These are phyloP conservation scores for Galerucella nymphaeae DNA, from an alignment of 2,888 invertebrate genomes.

Conservation along the genomic window DNA sequence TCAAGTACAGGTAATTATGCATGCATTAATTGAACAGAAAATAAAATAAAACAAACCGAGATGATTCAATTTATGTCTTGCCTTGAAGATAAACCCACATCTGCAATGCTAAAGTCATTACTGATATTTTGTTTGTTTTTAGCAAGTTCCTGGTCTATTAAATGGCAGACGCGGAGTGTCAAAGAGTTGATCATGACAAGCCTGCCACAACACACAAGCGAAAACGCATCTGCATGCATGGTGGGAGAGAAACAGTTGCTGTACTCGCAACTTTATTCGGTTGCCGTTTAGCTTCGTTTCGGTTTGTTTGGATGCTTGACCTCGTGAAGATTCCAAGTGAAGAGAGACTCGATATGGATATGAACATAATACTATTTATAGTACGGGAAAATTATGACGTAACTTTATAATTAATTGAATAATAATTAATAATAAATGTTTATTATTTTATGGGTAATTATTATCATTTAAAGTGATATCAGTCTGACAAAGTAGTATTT, in stretches of 20 bases:
- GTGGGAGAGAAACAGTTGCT: slow-evolving; percentile 42
- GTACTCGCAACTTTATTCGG: not conserved
- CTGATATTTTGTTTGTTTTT: not conserved
- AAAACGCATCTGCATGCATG: slow-evolving; percentile 12
- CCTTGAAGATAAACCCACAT: too few species aligned
- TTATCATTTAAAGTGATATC: too few species aligned
- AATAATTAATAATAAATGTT: too few species aligned
- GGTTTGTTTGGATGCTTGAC: slow-evolving; percentile 47
- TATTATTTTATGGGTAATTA: too few species aligned
- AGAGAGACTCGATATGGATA: slow-evolving; percentile 57
- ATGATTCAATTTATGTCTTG: too few species aligned
- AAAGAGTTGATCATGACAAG: slow-evolving; percentile 57
- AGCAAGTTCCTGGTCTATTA: slow-evolving; percentile 13
- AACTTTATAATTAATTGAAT: not conserved
- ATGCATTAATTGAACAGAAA: too few species aligned
- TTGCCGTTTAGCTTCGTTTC: slow-evolving; percentile 8
- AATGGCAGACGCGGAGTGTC: slow-evolving; percentile 27
- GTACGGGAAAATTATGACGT: slow-evolving; percentile 38
- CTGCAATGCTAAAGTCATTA: too few species aligned
- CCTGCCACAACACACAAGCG: slow-evolving; percentile 47
- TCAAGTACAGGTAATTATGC: too few species aligned
- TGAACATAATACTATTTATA: slow-evolving; percentile 55
- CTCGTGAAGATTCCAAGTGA: slow-evolving; percentile 48
- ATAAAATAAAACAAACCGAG: too few species aligned
- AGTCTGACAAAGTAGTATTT: too few species aligned